Conservation (phyloP, 1,140 invertebrate species). For the Meloidogyne hapla region DNA sequence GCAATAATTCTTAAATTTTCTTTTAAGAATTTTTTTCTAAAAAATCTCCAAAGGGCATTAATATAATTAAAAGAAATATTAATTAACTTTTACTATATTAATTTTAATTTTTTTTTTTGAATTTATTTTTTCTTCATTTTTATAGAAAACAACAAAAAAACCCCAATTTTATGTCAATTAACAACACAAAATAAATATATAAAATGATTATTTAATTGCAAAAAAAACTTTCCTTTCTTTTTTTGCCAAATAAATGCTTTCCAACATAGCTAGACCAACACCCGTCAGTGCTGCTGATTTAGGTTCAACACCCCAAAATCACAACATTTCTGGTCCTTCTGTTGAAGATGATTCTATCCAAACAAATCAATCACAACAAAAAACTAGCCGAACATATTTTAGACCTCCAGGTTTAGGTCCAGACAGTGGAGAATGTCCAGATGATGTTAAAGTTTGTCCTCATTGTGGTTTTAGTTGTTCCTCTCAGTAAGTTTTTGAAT, state of each 20-base stretch:
- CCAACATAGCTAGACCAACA: neutral
- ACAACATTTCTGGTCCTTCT: too few species aligned
- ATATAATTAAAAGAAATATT: too few species aligned
- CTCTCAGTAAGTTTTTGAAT: slow-evolving; percentile 48
- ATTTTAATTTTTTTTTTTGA: too few species aligned
- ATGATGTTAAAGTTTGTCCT: slow-evolving; percentile 54
- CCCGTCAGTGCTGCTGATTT: neutral
- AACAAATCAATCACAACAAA: neutral
- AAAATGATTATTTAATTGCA: neutral
- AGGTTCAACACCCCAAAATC: neutral
- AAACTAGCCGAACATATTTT: slow-evolving; percentile 41
- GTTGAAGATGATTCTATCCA: neutral
- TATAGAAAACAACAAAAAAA: neutral
- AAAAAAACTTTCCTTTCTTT: neutral
- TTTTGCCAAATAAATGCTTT: slow-evolving; percentile 3
- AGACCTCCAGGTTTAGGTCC: slow-evolving; percentile 43
- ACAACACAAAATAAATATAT: neutral
- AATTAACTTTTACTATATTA: too few species aligned
- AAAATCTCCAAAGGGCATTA: too few species aligned
- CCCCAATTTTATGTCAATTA: too few species aligned
- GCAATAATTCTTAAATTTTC: too few species aligned
- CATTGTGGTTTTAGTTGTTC: slow-evolving; percentile 63
- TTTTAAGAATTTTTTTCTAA: too few species aligned
- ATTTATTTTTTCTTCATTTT: too few species aligned
- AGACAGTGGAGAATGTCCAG: slow-evolving; percentile 22